phyloP scores from a whole-genome alignment of 2,797 vertebrate genomes.

The Microchirus variegatus region DNA sequence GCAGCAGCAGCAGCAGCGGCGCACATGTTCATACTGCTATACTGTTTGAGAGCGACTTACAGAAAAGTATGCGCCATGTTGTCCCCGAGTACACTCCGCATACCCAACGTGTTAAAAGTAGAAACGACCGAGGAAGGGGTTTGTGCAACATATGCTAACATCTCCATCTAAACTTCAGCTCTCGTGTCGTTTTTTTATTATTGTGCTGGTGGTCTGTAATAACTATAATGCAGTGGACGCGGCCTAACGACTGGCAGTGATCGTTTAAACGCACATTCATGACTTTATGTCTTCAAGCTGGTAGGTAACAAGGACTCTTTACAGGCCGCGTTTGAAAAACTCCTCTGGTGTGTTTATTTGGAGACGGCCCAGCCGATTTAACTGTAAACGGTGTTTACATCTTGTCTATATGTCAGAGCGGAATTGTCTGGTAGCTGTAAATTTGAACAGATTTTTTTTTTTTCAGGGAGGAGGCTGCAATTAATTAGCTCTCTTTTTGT shows the following conservation, averaged over 20 bases:
- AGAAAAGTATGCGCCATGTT: conserved; percentile 24
- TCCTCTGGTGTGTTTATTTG: not conserved
- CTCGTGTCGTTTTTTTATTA: not conserved
- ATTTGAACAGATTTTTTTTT: not conserved
- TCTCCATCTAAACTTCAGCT: conserved; percentile 16
- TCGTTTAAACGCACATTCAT: not conserved
- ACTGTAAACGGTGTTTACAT: conserved; percentile 9
- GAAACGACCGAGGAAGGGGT: not conserved
- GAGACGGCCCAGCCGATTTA: not conserved
- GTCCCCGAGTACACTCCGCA: conserved; percentile 39
- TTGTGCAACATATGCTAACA: conserved; percentile 29
- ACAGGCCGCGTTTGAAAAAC: not conserved
- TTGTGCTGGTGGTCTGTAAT: conserved; percentile 11
- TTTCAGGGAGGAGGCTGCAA: not conserved
- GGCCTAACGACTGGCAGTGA: not conserved
- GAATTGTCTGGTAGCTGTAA: not conserved
- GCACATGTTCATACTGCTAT: conserved; percentile 40
- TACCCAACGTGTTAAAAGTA: conserved; percentile 8
- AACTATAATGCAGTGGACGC: not conserved
- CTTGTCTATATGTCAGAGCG: not conserved
- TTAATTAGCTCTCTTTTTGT: conserved; percentile 4
- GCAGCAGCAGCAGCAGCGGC: too few species aligned
- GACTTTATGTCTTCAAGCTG: conserved; percentile 2
- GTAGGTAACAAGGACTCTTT: not conserved
- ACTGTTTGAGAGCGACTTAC: conserved; percentile 28